Evolutionary conservation across 2,113 vertebrate genomes (phyloP), one percentile per base, ranked within the genome.

Genomic region (Pseudopodoces humilis): DNA sequence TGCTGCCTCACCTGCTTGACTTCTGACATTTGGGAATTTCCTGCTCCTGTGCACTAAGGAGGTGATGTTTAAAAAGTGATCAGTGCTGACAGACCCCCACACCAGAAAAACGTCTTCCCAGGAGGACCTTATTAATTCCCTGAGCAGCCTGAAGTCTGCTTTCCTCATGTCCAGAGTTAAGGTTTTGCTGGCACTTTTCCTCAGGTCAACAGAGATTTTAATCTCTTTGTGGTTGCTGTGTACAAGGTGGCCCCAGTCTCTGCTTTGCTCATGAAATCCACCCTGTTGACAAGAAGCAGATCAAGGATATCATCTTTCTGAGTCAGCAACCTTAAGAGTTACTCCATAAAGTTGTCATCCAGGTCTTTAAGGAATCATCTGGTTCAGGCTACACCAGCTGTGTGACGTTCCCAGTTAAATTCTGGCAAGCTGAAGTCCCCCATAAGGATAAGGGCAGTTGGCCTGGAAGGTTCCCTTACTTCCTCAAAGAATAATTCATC

Each of bases 1-100:
- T 69, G 39, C 47, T 46, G 28, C 33, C n/a, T 53, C 2, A 0
- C 13, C 22, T 33, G 3, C 37, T 37, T 37, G 37, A 37, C 37
- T 37, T 37, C 37, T 37, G 37, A 37, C 37, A 37, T 37, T 37
- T 25, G 46, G 71, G 44, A 50, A 59, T 50, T 86, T 33, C 47
- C 35, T 62, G 46, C 15, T 78, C 19, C 55, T 53, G 1, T n/a
- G 39, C 10, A 17, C 11, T 20, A 11, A 69, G 15, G 55, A 37
- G 23, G 10, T 28, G 19, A 60, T n/a, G 4, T 13, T 39, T 78
- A 39, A n/a, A 33, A 53, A 39, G n/a, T 19, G 23, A 39, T 5
- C 19, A 39, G 18, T 0, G 1, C 6, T 13, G 55, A 33, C 23
- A 50, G 19, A 62, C 3, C 10, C 5, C 12, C 1, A 0, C 10